phyloP scores from a whole-genome alignment of 2,113 vertebrate species.

The Neolamprologus caudopunctatus region DNA sequence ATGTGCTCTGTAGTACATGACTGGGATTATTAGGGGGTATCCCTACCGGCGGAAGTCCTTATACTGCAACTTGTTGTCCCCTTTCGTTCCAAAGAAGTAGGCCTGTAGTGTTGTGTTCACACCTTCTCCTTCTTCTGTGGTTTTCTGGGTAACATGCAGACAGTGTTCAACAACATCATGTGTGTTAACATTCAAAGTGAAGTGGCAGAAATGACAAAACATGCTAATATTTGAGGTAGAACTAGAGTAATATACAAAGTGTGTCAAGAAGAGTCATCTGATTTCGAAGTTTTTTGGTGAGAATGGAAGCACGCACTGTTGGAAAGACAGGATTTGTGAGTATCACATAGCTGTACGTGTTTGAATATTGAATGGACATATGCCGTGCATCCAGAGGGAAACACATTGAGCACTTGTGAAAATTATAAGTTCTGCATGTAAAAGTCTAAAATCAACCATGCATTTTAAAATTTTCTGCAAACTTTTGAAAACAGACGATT shows the following conservation, averaged over 20 bases:
- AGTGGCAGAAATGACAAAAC: not conserved
- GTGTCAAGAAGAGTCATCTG: not conserved
- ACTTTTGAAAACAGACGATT: not conserved
- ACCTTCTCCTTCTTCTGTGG: constrained; percentile 20
- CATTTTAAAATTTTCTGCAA: fast-evolving
- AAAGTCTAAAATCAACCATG: not conserved
- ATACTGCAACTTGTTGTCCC: constrained; percentile 84
- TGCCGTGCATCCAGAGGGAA: not conserved
- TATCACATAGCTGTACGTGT: not conserved
- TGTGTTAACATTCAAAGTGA: not conserved
- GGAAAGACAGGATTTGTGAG: not conserved
- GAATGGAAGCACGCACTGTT: not conserved
- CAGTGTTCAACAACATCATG: not conserved
- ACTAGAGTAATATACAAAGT: not conserved
- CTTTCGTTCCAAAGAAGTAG: constrained; percentile 86
- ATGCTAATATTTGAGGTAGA: not conserved
- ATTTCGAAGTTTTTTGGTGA: not conserved
- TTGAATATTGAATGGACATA: not conserved
- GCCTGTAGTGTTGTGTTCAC: constrained; percentile 86
- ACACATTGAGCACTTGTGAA: not conserved
- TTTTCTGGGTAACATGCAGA: constrained; percentile 7
- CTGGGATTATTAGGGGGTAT: not conserved
- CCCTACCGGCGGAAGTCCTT: constrained; percentile 83
- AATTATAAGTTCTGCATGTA: fast-evolving
- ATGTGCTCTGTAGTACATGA: not conserved